phyloP scores from a whole-genome alignment of 2,797 vertebrate species.

The Trachops cirrhosus region DNA sequence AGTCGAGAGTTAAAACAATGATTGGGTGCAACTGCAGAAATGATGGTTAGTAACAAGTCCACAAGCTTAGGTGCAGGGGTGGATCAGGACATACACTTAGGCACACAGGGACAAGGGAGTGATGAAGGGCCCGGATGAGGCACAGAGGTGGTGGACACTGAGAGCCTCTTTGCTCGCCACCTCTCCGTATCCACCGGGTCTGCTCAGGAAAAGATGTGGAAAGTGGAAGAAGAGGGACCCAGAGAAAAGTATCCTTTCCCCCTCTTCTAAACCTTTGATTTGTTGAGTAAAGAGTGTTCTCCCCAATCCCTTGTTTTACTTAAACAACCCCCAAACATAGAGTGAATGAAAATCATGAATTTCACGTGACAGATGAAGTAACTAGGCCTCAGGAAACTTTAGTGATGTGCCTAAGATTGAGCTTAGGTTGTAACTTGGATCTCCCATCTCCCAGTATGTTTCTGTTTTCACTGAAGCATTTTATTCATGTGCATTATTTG shows the following conservation, averaged over 20 bases:
- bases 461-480: conserved; percentile 47
- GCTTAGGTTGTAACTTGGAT: not conserved
- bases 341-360: conserved; percentile 4
- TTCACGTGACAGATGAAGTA: conserved; percentile 3
- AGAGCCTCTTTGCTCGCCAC: not conserved
- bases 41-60: not conserved
- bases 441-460: not conserved
- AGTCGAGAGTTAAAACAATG: conserved; percentile 3
- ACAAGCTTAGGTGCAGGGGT: not conserved
- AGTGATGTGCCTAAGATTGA: not conserved
- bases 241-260: not conserved
- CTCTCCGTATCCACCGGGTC: not conserved
- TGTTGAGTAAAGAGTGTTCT: not conserved
- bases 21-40: not conserved
- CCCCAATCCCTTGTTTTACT: not conserved
- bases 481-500: conserved; percentile 64
- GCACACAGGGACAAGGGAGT: not conserved
- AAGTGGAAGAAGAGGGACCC: not conserved
- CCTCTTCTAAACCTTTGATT: not conserved
- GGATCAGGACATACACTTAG: not conserved
- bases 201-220: not conserved
- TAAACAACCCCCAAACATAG: not conserved
- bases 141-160: not conserved
- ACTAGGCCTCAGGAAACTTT: not conserved
- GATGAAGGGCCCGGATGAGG: not conserved